These are phyloP conservation scores for Hypocryptadius cinnamomeus DNA, from an alignment of 2,113 vertebrate genomes.

Conservation along the genomic window DNA sequence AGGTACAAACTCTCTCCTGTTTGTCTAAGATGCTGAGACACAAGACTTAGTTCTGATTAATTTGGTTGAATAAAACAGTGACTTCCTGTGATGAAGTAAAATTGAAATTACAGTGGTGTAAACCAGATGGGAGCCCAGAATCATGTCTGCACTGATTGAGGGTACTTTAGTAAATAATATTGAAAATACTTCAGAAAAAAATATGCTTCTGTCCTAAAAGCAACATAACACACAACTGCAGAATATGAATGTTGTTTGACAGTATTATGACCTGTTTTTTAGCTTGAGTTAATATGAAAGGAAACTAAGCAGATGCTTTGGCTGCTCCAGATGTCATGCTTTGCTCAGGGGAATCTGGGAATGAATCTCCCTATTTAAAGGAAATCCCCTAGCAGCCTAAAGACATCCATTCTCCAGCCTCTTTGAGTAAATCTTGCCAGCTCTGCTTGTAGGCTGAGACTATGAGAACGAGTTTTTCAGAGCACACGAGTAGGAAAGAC, in stretches of 20 bases:
- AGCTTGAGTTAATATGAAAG: not conserved
- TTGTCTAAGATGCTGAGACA: not conserved
- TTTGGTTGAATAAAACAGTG: not conserved
- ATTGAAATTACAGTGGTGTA: not conserved
- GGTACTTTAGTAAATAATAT: not conserved
- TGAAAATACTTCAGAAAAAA: not conserved
- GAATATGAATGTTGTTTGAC: not conserved
- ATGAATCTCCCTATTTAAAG: not conserved
- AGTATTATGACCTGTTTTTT: not conserved
- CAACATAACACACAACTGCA: not conserved
- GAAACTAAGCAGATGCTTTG: not conserved
- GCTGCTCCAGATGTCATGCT: not conserved
- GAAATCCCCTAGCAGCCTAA: not conserved
- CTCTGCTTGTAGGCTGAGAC: not conserved
- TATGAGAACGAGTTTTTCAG: not conserved
- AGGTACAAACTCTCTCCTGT: not conserved
- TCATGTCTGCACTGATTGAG: not conserved
- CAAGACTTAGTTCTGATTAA: not conserved
- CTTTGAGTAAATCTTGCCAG: not conserved
- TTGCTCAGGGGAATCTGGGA: not conserved
- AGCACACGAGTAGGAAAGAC: not conserved
- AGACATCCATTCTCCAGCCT: not conserved
- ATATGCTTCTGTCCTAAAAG: not conserved
- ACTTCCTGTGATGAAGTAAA: not conserved
- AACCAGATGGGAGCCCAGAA: conserved; percentile 2